Base-by-base conservation (phyloP, 2,797 vertebrate species). In the Microhierax caerulescens region DNA sequence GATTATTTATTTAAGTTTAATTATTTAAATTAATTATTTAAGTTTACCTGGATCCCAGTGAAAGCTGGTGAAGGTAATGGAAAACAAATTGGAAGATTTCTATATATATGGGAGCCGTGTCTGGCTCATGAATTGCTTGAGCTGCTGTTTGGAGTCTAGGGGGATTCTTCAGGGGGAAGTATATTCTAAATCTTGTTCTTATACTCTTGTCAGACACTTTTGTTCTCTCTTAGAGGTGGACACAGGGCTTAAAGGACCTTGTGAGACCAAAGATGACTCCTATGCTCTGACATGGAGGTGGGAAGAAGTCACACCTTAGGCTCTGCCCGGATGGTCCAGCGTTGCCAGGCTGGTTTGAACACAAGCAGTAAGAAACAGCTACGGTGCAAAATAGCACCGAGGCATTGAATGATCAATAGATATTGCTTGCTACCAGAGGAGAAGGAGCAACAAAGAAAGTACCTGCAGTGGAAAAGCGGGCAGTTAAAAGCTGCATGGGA, bases 391-490 rank as follows among this genome's bases (percentile, higher is more conserved):
- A 36, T 13, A 61, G 6, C 37, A 24, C 45, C 4, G 50, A 43
- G 28, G 21, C 14, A 32, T 3, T 59, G 68, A 75, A 80, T 34
- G 76, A 93, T 88, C 73, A 90, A 51, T 60, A 41, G 74, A 14
- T 84, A 53, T n/a, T 67, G 36, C 45, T 48, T 21, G 43, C 3
- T 60, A 69, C 50, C 47, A 80, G 73, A 86, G 48, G 39, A 75
- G 94, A 91, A 79, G n/a, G 34, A 91, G 23, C 87, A 91, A 65
- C 63, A 93, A 93, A 88, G 76, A 59, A 91, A 81, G 36, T 34
- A 86, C 21, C 51, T 63, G 28, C 70, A 25, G 65, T 9, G 23
- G 60, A 65, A 96, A 94, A 88, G 86, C 1, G 48, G 70, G 51
- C 70, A 73, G 74, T 74, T 86, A 85, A 93, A 95, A 94, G 85